Evolutionary conservation across 2,797 vertebrate species (phyloP), one percentile per base, ranked within the genome.

Genomic region (Aselliscus stoliczkanus): DNA sequence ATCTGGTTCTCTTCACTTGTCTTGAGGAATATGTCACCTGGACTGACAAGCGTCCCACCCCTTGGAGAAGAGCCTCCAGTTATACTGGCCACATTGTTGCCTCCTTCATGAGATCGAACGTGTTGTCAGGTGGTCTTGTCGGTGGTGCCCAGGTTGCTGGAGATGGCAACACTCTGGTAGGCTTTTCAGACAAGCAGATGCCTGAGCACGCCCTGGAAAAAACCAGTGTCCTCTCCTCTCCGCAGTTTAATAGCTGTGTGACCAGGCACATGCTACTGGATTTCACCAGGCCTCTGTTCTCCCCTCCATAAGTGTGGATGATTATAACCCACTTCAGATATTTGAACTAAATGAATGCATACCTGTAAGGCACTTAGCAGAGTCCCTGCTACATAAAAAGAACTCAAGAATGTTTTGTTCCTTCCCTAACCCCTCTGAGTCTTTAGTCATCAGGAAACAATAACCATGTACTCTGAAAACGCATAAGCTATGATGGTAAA

Each of bases 201-300:
- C 37, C 67, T 21, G 5, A 10, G 44, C n/a, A 54, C 3, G 4
- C 37, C 44, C 69, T 62, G 60, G 50, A 37, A 64, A 84, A 87
- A 91, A 65, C 29, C 25, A 44, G 17, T 52, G 58, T 88, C 65
- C 75, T 52, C 5, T 64, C 23, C 37, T 87, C 18, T 79, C 4
- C 88, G 13, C 37, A 62, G 64, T 73, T 18, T 29, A 69, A 64
- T 50, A 93, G 52, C 67, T 47, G 1, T 17, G 23, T 47, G 65
- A 64, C 91, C 62, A 0, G 21, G 75, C 84, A 31, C n/a, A 64
- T 75, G 58, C 75, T 21, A 14, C 23, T 56, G 56, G 60, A 29
- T 82, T 95, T 96, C 79, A 69, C 56, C 31, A 83, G 62, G 70
- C 20, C 44, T 88, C 39, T 37, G 13, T 88, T 92, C 80, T 86